Percentiles rank a stretch among this genome's conserved stretches.
Evolutionary conservation across 2,113 vertebrate species (phyloP).

Genomic region (Indicator maculatus): DNA sequence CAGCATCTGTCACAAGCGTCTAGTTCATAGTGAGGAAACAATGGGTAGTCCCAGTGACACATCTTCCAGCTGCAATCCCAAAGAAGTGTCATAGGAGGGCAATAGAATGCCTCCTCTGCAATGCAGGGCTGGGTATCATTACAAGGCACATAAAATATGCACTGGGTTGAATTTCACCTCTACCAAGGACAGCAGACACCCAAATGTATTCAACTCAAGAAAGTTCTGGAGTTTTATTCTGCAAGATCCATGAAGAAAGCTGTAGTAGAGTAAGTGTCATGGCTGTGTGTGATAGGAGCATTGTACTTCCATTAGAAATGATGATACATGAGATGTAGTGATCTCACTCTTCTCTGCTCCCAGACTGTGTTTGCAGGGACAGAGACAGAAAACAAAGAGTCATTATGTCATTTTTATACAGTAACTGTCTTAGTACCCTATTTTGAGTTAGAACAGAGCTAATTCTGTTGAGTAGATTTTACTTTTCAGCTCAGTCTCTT

Average conservation of each 20-base stretch:
- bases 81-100: background rate
- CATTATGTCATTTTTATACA: background rate
- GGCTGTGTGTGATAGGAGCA: background rate
- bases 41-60: background rate
- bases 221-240: background rate
- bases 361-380: background rate
- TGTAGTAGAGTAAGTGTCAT: background rate
- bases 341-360: background rate
- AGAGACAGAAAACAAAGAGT: background rate
- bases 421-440: background rate
- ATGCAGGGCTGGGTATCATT: background rate
- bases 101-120: background rate
- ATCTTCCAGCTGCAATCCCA: constrained; percentile 32
- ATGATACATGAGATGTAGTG: background rate
- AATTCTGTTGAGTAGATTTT: too few species aligned
- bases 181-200: background rate
- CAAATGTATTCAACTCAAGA: background rate
- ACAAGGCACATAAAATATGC: background rate
- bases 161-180: background rate
- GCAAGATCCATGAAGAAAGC: background rate
- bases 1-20: constrained; percentile 1
- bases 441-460: too few species aligned
- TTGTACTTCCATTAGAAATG: background rate
- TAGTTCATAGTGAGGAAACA: background rate
- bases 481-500: too few species aligned